Conservation (phyloP, 2,113 vertebrate species). For the Quiscalus mexicanus region DNA sequence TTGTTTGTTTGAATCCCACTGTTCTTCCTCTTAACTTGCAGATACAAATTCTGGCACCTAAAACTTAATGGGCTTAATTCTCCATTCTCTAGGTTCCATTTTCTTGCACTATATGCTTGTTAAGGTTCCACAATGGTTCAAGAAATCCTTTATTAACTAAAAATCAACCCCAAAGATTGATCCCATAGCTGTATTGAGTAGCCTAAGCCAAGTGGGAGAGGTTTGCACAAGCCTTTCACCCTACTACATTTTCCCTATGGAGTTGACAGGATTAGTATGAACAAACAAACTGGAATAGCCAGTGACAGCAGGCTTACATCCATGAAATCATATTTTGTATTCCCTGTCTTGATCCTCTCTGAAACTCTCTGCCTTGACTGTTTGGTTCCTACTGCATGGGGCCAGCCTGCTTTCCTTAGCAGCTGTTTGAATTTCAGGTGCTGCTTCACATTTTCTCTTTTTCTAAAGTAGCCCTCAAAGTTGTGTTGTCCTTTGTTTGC, state of each 20-base stretch:
- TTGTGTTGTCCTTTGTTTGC: neutral
- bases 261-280: neutral
- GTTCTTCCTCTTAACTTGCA: neutral
- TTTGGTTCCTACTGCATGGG: neutral
- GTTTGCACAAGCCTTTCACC: neutral
- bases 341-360: neutral
- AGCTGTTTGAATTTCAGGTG: neutral
- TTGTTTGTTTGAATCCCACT: neutral
- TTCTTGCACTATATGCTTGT: neutral
- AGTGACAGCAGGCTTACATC: neutral
- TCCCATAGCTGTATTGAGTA: neutral
- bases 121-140: neutral
- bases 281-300: neutral
- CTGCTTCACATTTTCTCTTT: neutral
- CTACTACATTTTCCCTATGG: neutral
- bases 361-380: neutral
- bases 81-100: neutral
- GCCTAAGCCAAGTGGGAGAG: neutral
- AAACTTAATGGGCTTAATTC: neutral
- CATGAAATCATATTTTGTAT: neutral
- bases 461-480: neutral
- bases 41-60: neutral
- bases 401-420: neutral
- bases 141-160: neutral
- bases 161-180: neutral